A percentile compares a stretch with the other conserved stretches of the same genome.
These are phyloP conservation scores for Shinisaurus crocodilurus DNA, from an alignment of 2,113 vertebrate species.

Conservation along the genomic window DNA sequence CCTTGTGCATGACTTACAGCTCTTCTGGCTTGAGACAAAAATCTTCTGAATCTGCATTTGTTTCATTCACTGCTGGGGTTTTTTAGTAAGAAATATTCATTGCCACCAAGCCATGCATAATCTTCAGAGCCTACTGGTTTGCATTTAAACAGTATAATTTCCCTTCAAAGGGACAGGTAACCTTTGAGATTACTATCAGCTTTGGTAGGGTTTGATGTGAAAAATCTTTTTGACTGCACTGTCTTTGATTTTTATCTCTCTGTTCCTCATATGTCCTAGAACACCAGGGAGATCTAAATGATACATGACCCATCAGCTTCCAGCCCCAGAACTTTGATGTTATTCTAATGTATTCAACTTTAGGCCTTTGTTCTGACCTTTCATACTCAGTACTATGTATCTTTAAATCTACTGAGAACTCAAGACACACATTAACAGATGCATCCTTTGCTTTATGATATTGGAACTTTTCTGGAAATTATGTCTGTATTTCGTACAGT, in stretches of 20 bases:
- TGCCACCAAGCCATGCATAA: neutral
- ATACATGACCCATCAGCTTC: neutral
- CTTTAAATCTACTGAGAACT: constrained; percentile 16
- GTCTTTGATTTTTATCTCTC: constrained; percentile 27
- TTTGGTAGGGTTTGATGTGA: constrained; percentile 1
- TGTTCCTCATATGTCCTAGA: neutral
- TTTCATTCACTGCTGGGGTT: neutral
- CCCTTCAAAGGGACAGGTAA: constrained; percentile 21
- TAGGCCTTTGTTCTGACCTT: constrained; percentile 18
- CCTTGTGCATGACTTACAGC: neutral
- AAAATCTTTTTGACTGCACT: constrained; percentile 4
- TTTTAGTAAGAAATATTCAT: neutral
- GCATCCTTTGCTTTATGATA: neutral
- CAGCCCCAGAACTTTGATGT: constrained; percentile 21
- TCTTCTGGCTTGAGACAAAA: neutral
- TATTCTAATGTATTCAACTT: constrained; percentile 19
- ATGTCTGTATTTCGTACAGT: neutral
- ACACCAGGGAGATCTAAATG: constrained; percentile 9
- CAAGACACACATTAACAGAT: neutral
- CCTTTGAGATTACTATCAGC: constrained; percentile 22
- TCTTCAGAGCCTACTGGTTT: neutral
- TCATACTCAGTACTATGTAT: constrained; percentile 4
- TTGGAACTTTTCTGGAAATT: neutral
- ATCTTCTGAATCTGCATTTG: neutral
- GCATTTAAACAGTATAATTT: constrained; percentile 23